These are phyloP conservation scores for Alfaro cultratus DNA, from an alignment of 2,797 vertebrate species.

Conservation along the genomic window DNA sequence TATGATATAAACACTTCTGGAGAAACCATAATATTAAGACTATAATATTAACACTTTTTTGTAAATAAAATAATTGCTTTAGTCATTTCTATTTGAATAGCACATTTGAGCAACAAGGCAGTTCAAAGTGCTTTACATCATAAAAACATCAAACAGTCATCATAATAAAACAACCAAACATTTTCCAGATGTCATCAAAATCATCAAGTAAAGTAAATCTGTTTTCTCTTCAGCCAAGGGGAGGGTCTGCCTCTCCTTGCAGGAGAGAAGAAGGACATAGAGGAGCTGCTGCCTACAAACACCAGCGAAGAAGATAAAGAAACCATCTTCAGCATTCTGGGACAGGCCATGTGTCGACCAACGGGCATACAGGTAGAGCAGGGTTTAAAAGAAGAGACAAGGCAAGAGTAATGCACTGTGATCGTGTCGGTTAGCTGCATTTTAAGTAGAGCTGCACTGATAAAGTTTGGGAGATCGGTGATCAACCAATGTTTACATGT, in stretches of 20 bases:
- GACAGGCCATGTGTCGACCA: slow-evolving; percentile 97
- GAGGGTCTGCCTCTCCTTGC: slow-evolving; percentile 93
- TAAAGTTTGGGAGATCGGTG: too few relatives aligned
- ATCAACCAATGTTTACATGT: too few relatives aligned
- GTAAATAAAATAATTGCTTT: not conserved
- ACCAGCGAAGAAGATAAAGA: slow-evolving; percentile 92
- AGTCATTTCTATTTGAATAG: too few relatives aligned
- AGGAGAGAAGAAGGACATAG: slow-evolving; percentile 92
- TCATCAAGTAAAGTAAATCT: not conserved
- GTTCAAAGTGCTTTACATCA: too few relatives aligned
- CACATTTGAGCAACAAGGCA: too few relatives aligned
- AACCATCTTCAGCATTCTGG: slow-evolving; percentile 93
- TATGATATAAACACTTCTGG: not conserved
- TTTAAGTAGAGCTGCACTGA: too few relatives aligned
- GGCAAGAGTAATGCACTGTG: too few relatives aligned
- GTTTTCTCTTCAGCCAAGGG: slow-evolving; percentile 86
- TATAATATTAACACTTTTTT: not conserved
- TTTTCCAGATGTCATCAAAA: not conserved
- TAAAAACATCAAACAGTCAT: too few relatives aligned
- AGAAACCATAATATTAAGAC: not conserved
- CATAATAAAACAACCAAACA: too few relatives aligned
- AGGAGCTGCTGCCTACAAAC: slow-evolving; percentile 89
- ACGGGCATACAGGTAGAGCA: slow-evolving; percentile 92
- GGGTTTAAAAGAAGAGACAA: not conserved
- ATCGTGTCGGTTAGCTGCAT: too few relatives aligned